A percentile compares a stretch with the other conserved stretches of the same genome.
These are phyloP conservation scores for Lates calcarifer DNA, from an alignment of 2,113 vertebrate species.

Conservation along the genomic window DNA sequence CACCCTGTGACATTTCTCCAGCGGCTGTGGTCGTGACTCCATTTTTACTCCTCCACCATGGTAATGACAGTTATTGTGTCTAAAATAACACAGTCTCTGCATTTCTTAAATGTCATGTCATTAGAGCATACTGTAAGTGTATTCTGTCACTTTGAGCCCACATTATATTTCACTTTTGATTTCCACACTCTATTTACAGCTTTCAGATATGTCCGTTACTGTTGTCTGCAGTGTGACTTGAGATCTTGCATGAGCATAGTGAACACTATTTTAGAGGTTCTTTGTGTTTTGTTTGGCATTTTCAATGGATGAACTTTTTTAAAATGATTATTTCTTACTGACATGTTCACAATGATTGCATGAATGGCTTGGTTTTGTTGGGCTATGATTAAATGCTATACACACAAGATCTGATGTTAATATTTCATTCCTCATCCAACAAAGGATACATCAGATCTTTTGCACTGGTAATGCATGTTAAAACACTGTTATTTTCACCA, in stretches of 20 bases:
- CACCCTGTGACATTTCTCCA: slow-evolving; percentile 76
- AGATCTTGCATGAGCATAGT: slow-evolving; percentile 2
- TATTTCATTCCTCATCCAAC: neutral
- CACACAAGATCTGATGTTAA: slow-evolving; percentile 10
- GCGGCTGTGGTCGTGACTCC: slow-evolving; percentile 72
- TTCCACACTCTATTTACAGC: neutral
- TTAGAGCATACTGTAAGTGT: slow-evolving; percentile 37
- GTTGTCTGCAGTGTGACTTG: neutral
- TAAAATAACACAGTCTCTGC: slow-evolving; percentile 65
- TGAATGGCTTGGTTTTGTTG: slow-evolving; percentile 8
- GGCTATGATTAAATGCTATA: neutral
- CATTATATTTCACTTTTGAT: slow-evolving; percentile 1
- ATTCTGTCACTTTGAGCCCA: slow-evolving; percentile 25
- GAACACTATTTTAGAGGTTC: slow-evolving; percentile 1
- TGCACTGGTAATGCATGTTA: slow-evolving; percentile 25
- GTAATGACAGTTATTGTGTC: slow-evolving; percentile 73
- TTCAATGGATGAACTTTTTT: neutral
- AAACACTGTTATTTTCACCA: slow-evolving; percentile 36
- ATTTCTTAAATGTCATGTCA: slow-evolving; percentile 73
- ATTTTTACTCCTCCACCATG: slow-evolving; percentile 70
- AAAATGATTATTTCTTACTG: neutral
- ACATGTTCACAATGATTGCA: slow-evolving; percentile 1
- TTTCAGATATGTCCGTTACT: slow-evolving; percentile 6
- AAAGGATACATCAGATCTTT: slow-evolving; percentile 27
- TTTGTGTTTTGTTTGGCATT: neutral